These are phyloP conservation scores for Phasia obesa DNA, from an alignment of 2,888 invertebrate species.

Conservation along the genomic window DNA sequence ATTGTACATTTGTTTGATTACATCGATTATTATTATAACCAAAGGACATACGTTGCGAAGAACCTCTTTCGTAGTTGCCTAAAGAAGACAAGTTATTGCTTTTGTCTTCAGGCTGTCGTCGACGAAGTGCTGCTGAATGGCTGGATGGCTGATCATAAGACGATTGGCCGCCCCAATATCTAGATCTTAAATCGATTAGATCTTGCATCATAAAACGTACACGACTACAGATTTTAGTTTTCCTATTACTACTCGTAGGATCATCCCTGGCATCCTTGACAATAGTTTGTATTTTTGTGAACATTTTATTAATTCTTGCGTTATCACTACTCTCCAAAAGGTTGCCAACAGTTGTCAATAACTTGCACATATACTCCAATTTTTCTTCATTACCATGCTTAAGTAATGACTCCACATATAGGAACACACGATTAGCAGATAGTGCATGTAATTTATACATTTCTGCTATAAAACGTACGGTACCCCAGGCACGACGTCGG, in stretches of 20 bases:
- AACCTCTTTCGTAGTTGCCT: constrained; percentile 37
- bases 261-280: constrained; percentile 73
- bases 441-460: constrained; percentile 79
- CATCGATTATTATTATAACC: constrained; percentile 45
- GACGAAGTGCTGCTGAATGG: background rate
- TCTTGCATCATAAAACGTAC: constrained; percentile 82
- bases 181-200: constrained; percentile 77
- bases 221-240: constrained; percentile 77
- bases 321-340: constrained; percentile 75
- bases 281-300: constrained; percentile 76
- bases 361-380: constrained; percentile 80
- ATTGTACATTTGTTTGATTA: constrained; percentile 12
- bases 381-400: constrained; percentile 80
- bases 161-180: constrained; percentile 79
- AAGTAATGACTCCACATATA: constrained; percentile 77
- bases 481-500: constrained; percentile 81
- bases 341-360: constrained; percentile 79
- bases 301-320: constrained; percentile 77
- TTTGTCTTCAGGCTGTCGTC: constrained; percentile 27
- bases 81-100: constrained; percentile 40
- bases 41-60: constrained; percentile 42
- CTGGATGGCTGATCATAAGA: constrained; percentile 10
- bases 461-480: constrained; percentile 81
- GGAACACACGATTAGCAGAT: constrained; percentile 77
- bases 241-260: constrained; percentile 10